These are phyloP conservation scores for Shargacucullia verbasci DNA, from an alignment of 2,888 invertebrate species.

Conservation along the genomic window DNA sequence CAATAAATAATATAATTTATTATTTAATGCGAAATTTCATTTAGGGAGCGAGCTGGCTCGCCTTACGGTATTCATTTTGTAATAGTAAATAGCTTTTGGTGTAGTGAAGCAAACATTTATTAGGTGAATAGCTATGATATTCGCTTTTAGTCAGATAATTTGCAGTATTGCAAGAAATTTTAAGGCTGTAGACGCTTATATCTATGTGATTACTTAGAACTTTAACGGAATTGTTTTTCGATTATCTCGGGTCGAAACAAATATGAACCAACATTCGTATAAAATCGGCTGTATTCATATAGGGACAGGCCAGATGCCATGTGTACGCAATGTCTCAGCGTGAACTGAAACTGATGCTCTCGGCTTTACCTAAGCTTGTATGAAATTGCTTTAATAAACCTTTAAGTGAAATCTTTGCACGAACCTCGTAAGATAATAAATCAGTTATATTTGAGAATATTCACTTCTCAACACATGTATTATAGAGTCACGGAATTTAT, in stretches of 20 bases:
- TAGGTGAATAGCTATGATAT: constrained; percentile 39
- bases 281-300: no score
- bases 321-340: no score
- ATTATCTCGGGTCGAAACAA: neutral
- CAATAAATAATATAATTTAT: constrained; percentile 66
- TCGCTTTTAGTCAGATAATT: constrained; percentile 24
- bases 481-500: constrained; percentile 6
- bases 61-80: constrained; percentile 56
- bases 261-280: neutral
- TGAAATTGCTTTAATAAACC: no score
- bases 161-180: constrained; percentile 13
- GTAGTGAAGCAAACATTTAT: constrained; percentile 62
- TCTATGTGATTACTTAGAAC: neutral
- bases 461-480: no score
- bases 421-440: no score
- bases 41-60: constrained; percentile 43
- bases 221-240: neutral
- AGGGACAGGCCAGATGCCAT: no score
- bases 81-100: constrained; percentile 66
- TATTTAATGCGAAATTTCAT: constrained; percentile 57
- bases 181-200: neutral
- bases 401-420: no score
- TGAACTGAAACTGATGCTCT: no score
- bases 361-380: no score
- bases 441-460: no score